Conservation (phyloP, 2,888 invertebrate species). For the Amphipoea oculea region DNA sequence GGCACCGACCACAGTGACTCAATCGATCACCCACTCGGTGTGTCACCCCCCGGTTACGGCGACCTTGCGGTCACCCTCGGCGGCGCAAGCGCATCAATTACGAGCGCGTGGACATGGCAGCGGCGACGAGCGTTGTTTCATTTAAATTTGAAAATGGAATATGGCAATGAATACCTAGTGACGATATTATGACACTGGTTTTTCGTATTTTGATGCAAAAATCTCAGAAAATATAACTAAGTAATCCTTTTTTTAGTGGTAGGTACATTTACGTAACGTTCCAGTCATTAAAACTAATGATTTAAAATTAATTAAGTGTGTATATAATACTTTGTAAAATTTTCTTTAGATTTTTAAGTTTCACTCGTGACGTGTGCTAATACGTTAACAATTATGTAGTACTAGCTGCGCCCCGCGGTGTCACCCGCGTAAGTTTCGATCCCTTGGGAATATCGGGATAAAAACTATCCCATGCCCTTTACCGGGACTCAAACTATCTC, state of each 20-base stretch:
- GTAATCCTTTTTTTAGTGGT: not conserved
- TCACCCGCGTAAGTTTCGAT: no score
- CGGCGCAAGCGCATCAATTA: slow-evolving; percentile 68
- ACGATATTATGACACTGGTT: not conserved
- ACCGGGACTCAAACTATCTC: no score
- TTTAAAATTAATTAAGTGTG: not conserved
- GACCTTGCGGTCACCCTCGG: slow-evolving; percentile 75
- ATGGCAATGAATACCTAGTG: not conserved
- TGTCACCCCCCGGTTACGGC: slow-evolving; percentile 68
- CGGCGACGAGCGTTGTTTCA: slow-evolving; percentile 12
- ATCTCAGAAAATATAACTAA: not conserved
- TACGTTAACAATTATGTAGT: not conserved
- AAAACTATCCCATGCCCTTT: no score
- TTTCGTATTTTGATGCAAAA: not conserved
- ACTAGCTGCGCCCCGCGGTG: no score
- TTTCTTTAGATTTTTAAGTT: no score
- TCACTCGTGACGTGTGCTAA: not conserved
- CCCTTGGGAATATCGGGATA: no score
- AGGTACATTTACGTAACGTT: not conserved
- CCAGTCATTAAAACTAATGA: not conserved
- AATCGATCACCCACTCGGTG: slow-evolving; percentile 64
- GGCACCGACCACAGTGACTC: slow-evolving; percentile 66
- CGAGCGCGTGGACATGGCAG: slow-evolving; percentile 36
- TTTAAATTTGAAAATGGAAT: slow-evolving; percentile 15
- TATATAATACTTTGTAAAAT: no score